Percentiles rank a stretch among this genome's conserved stretches.
Conservation (phyloP, 2,888 invertebrate genomes). For the Tipula unca region DNA sequence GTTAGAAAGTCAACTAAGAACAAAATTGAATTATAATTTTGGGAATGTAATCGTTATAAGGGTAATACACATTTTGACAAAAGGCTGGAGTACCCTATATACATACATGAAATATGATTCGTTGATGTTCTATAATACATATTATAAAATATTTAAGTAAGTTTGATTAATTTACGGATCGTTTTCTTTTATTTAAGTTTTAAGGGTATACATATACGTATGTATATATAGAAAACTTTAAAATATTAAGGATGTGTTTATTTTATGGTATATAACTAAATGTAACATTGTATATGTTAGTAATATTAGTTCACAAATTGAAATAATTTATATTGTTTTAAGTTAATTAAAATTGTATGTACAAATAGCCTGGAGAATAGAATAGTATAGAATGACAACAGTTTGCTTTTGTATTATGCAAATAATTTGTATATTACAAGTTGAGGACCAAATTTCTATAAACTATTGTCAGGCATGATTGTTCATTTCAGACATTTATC, state of each 20-base stretch:
- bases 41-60: too few species aligned
- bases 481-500: too few species aligned
- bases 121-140: not conserved
- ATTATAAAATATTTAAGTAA: not conserved
- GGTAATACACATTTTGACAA: too few species aligned
- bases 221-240: too few species aligned
- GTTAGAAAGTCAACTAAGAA: too few species aligned
- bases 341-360: not conserved
- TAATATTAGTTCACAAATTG: not conserved
- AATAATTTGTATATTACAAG: too few species aligned
- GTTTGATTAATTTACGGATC: not conserved
- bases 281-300: not conserved
- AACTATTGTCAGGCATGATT: too few species aligned
- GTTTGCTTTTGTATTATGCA: not conserved
- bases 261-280: not conserved
- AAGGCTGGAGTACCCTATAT: too few species aligned
- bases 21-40: too few species aligned
- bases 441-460: too few species aligned
- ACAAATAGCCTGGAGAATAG: not conserved
- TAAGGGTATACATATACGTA: too few species aligned
- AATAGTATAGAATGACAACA: not conserved
- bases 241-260: not conserved
- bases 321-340: not conserved
- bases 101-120: not conserved
- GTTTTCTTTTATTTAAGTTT: not conserved